A percentile compares a stretch with the other conserved stretches of the same genome.
These are phyloP conservation scores for Scomber colias DNA, from an alignment of 2,113 vertebrate species.

Conservation along the genomic window DNA sequence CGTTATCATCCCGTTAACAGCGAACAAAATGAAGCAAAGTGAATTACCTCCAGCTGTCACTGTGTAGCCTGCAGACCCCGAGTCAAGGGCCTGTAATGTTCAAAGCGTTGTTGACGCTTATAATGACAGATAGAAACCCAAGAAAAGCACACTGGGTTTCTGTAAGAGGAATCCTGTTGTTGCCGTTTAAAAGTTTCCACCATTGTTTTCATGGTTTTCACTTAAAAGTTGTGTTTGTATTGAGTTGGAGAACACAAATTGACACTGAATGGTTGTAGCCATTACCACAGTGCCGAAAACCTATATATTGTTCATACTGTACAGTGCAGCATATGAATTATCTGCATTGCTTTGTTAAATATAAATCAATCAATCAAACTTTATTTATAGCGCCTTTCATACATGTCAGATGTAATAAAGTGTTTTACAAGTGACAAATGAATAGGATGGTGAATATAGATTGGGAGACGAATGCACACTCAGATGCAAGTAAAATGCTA, in stretches of 20 bases:
- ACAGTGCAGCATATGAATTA: too few relatives aligned
- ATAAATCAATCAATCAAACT: too few relatives aligned
- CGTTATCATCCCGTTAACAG: conserved; percentile 73
- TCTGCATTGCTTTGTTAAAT: too few relatives aligned
- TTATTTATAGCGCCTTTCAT: too few relatives aligned
- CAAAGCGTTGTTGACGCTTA: conserved; percentile 46
- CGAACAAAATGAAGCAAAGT: conserved; percentile 76
- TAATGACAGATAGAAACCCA: conserved; percentile 59
- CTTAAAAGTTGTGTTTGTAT: background rate
- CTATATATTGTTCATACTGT: background rate
- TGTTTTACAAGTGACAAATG: too few relatives aligned
- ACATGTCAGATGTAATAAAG: too few relatives aligned
- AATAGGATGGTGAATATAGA: too few relatives aligned
- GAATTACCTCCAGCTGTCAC: conserved; percentile 78
- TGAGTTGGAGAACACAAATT: background rate
- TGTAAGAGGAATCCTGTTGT: conserved; percentile 11
- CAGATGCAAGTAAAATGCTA: too few relatives aligned
- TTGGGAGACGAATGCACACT: too few relatives aligned
- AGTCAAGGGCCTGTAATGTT: conserved; percentile 65
- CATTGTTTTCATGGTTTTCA: conserved; percentile 28
- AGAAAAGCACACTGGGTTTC: conserved; percentile 16
- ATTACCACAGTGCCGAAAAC: background rate
- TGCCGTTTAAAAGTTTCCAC: conserved; percentile 8
- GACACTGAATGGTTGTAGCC: background rate
- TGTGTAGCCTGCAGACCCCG: conserved; percentile 59